These are phyloP conservation scores for Sciurus vulgaris DNA, from an alignment of 2,797 vertebrate genomes.

Conservation along the genomic window DNA sequence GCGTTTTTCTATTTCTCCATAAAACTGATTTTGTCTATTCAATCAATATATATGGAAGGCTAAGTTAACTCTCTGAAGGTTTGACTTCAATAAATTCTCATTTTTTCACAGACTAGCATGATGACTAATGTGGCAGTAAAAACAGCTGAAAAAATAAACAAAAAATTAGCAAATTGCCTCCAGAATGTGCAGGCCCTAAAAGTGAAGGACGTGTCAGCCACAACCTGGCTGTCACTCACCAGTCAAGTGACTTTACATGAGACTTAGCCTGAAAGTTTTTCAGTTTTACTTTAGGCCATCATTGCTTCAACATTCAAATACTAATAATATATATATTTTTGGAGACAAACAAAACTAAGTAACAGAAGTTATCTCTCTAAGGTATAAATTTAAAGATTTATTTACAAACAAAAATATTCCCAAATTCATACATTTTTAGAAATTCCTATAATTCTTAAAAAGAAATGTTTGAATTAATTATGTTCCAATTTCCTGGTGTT, in stretches of 20 bases:
- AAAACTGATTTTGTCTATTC: constrained; percentile 15
- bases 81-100: not conserved
- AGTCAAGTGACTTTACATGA: not conserved
- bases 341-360: constrained; percentile 37
- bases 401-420: constrained; percentile 43
- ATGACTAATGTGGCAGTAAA: not conserved
- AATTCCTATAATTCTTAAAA: constrained; percentile 46
- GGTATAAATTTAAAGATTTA: constrained; percentile 52
- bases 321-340: not conserved
- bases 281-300: not conserved
- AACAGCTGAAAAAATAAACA: not conserved
- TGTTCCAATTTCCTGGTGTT: not conserved
- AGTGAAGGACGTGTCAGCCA: rapidly evolving
- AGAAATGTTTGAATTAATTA: constrained; percentile 52
- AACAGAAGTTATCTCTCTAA: constrained; percentile 29
- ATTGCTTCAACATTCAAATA: not conserved
- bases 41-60: not conserved
- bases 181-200: not conserved
- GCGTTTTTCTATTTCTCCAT: not conserved
- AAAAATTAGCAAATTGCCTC: not conserved
- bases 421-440: not conserved
- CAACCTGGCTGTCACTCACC: not conserved
- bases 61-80: not conserved
- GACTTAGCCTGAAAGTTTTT: not conserved
- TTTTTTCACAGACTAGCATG: not conserved